These are phyloP conservation scores for Thripadectes ignobilis DNA, from an alignment of 2,797 vertebrate species.

Conservation along the genomic window DNA sequence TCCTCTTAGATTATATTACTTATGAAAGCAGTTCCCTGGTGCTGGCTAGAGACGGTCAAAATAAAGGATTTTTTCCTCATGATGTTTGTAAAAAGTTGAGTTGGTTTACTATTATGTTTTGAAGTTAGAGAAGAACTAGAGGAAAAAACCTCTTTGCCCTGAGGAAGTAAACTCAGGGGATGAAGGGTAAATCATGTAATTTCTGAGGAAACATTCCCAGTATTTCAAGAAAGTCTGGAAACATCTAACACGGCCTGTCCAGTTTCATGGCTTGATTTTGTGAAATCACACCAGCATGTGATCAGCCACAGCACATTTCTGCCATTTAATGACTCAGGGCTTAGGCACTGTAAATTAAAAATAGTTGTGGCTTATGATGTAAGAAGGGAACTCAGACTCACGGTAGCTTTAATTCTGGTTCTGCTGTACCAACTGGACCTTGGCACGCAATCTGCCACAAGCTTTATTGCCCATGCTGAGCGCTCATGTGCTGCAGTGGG, in stretches of 20 bases:
- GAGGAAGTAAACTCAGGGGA: not conserved
- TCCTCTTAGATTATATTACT: not conserved
- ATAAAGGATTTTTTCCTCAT: not conserved
- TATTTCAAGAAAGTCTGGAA: constrained; percentile 11
- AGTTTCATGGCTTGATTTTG: not conserved
- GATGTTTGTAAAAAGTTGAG: not conserved
- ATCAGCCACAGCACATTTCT: not conserved
- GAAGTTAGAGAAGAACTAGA: not conserved
- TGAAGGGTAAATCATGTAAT: not conserved
- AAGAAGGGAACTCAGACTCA: not conserved
- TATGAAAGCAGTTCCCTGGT: not conserved
- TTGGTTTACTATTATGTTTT: not conserved
- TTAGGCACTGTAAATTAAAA: not conserved
- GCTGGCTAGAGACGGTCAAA: not conserved
- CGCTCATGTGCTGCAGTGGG: not conserved
- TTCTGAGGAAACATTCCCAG: not conserved
- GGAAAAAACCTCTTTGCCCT: not conserved
- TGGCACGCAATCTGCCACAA: not conserved
- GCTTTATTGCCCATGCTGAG: not conserved
- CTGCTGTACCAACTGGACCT: not conserved
- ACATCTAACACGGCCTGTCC: not conserved
- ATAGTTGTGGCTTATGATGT: not conserved
- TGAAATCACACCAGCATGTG: not conserved
- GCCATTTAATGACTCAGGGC: not conserved
- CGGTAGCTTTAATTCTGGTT: not conserved